A percentile compares a stretch with the other conserved stretches of the same genome.
phyloP scores from a whole-genome alignment of 2,888 invertebrate species.

The Epirrhoe alternata region DNA sequence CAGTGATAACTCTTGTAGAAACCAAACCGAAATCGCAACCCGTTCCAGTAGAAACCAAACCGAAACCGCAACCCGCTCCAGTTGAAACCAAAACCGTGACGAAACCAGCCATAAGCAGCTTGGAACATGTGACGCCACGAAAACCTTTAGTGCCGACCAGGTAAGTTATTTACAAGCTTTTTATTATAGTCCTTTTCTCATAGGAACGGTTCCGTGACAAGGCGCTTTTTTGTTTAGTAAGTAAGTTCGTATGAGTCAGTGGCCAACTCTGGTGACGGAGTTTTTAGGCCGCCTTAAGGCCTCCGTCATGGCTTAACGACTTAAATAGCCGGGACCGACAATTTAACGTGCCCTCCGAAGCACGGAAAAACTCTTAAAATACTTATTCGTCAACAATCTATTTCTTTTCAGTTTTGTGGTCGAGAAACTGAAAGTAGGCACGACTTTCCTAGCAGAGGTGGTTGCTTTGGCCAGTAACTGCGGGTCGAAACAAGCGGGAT shows the following conservation, averaged over 20 bases:
- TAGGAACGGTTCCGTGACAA: too few species aligned
- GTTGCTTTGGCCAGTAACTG: conserved; percentile 51
- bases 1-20: background rate
- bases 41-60: background rate
- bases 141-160: conserved; percentile 21
- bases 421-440: conserved; percentile 56
- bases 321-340: too few species aligned
- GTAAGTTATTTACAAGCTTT: conserved; percentile 7
- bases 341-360: too few species aligned
- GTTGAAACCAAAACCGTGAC: background rate
- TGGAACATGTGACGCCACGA: conserved; percentile 15
- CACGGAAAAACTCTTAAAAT: too few species aligned
- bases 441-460: conserved; percentile 52
- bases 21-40: too few species aligned
- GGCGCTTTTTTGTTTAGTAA: too few species aligned
- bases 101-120: conserved; percentile 7
- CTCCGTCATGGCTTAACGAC: too few species aligned
- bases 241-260: too few species aligned
- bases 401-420: conserved; percentile 58
- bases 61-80: background rate
- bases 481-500: conserved; percentile 49
- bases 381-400: background rate
- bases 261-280: too few species aligned
- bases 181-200: too few species aligned
- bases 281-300: too few species aligned